Percentiles rank a stretch among this genome's conserved stretches.
These are phyloP conservation scores for Aphelenchoides fujianensis DNA, from an alignment of 1,140 invertebrate species.

Conservation along the genomic window DNA sequence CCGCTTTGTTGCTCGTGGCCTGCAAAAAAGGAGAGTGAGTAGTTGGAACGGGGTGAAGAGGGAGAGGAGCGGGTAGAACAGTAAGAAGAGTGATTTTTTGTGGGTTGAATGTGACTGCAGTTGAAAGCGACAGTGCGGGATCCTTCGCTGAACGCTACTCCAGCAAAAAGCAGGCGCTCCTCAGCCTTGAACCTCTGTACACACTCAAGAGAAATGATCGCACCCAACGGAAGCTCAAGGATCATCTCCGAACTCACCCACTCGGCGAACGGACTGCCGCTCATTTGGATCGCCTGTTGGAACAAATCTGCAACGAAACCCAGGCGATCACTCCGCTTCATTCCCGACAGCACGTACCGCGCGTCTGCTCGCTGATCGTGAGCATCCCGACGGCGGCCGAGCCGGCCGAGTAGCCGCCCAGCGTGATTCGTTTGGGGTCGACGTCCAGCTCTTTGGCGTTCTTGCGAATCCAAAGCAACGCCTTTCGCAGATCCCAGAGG, in stretches of 20 bases:
- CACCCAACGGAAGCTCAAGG: too few species aligned
- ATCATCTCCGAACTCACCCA: slow-evolving; percentile 3
- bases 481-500: slow-evolving; percentile 59
- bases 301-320: slow-evolving; percentile 42
- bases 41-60: too few species aligned
- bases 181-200: too few species aligned
- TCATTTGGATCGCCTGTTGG: slow-evolving; percentile 43
- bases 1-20: slow-evolving; percentile 7
- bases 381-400: slow-evolving; percentile 27
- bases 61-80: too few species aligned
- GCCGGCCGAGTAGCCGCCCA: slow-evolving; percentile 35
- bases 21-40: too few species aligned
- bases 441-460: slow-evolving; percentile 68
- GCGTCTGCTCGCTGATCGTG: slow-evolving; percentile 20
- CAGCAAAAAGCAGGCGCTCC: too few species aligned
- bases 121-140: too few species aligned
- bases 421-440: slow-evolving; percentile 55
- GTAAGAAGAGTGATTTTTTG: too few species aligned
- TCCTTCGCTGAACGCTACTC: too few species aligned
- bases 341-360: slow-evolving; percentile 24
- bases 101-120: too few species aligned
- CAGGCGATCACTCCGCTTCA: neutral
- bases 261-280: slow-evolving; percentile 38
- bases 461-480: slow-evolving; percentile 61
- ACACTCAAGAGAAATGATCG: too few species aligned